Conservation (phyloP, 1,140 invertebrate genomes). For the Paraescarpia echinospica region DNA sequence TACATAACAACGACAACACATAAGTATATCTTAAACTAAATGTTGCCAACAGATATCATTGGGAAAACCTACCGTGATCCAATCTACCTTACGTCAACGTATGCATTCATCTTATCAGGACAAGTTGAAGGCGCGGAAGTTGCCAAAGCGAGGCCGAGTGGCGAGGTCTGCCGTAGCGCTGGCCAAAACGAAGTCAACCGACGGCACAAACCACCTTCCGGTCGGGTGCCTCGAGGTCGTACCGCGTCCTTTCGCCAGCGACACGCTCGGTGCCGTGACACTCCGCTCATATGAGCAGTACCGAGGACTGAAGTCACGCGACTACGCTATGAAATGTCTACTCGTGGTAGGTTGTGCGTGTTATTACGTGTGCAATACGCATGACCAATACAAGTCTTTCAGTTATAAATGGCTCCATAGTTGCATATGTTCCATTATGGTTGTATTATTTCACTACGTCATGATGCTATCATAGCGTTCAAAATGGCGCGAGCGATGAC, state of each 20-base stretch:
- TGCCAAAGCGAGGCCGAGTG: neutral
- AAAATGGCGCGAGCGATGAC: too few species aligned
- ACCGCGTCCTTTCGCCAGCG: slow-evolving; percentile 38
- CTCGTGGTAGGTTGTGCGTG: slow-evolving; percentile 26
- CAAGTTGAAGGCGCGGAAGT: neutral
- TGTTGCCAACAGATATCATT: too few species aligned
- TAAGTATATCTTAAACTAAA: neutral
- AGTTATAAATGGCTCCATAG: too few species aligned
- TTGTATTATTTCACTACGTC: too few species aligned
- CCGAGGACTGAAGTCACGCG: slow-evolving; percentile 39
- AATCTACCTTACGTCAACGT: neutral
- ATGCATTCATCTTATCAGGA: neutral
- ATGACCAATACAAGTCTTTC: too few species aligned
- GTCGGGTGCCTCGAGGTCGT: neutral
- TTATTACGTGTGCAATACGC: too few species aligned
- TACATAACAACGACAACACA: neutral
- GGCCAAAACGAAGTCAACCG: slow-evolving; percentile 37
- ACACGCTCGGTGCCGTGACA: slow-evolving; percentile 25
- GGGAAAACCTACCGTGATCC: neutral
- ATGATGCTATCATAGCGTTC: too few species aligned
- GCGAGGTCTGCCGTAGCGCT: slow-evolving; percentile 30
- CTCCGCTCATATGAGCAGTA: slow-evolving; percentile 43
- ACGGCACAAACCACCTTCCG: slow-evolving; percentile 37
- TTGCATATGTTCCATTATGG: too few species aligned
- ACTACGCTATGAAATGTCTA: slow-evolving; percentile 49